phyloP scores from a whole-genome alignment of 2,888 invertebrate species.

The Lasioglossum leucozonium region DNA sequence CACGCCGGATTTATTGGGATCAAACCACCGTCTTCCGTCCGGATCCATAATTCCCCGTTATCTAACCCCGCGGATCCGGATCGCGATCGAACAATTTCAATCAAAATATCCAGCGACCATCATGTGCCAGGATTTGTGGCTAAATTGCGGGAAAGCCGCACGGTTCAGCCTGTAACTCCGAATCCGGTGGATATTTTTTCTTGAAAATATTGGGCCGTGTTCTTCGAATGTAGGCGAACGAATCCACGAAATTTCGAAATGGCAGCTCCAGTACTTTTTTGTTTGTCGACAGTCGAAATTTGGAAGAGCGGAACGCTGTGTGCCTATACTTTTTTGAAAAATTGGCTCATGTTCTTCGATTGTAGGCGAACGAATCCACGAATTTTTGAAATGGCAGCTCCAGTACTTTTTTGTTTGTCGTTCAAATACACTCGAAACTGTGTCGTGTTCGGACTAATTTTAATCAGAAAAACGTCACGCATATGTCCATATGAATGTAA shows the following conservation, averaged over 20 bases:
- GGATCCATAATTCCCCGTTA: background rate
- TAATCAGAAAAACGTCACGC: background rate
- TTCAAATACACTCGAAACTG: background rate
- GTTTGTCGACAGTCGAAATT: background rate
- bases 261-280: background rate
- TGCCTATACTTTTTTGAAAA: background rate
- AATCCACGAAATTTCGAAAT: background rate
- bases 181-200: background rate
- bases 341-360: no score
- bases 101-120: background rate
- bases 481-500: background rate
- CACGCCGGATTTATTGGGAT: constrained; percentile 10
- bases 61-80: constrained; percentile 52
- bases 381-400: no score
- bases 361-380: no score
- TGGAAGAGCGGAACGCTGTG: no score
- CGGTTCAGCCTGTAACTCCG: background rate
- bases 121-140: background rate
- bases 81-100: constrained; percentile 54
- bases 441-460: background rate
- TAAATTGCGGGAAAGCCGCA: background rate
- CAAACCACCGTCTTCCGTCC: background rate
- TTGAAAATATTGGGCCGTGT: background rate
- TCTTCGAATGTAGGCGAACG: background rate
- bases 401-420: no score